Base-by-base conservation (phyloP, 1,140 invertebrate species). In the Caerostris darwini region DNA sequence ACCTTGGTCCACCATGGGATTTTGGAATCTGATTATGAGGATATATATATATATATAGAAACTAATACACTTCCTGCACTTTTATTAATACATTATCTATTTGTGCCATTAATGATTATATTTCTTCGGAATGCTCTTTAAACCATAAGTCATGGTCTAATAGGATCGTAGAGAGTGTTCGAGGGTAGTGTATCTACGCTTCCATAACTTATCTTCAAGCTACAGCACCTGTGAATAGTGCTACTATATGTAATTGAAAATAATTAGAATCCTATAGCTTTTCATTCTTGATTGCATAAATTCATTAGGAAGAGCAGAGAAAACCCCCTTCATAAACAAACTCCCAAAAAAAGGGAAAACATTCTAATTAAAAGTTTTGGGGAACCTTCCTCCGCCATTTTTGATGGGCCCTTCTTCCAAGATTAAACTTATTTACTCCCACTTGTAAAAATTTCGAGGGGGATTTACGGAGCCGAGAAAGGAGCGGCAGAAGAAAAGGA, bases 361-460 rank as follows among this genome's bases (percentile, higher is more conserved):
- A 56, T 58, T 83, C 82, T 83, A 83, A 83, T 83, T 83, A 83
- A 56, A 83, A 83, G 54, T 83, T 83, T 58, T 19, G 53, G 14
- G n/a, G 7, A 56, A 83, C 82, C 56, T 7, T 7, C 50, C 14
- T 83, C 57, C 17, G 12, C 54, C 17, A 17, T n/a, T 83, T 83
- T 83, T 56, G 53, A 12, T n/a, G 53, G 71, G 71, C 10, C 17
- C 5, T 19, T 58, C 17, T 56, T n/a, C 82, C 53, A 56, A 83
- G 82, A 83, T 83, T 83, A 83, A 83, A 83, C 82, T 83, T 83
- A 83, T 56, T 83, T 83, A 83, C 82, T 57, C 82, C 57, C 56
- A 57, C 56, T 83, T 83, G 82, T 83, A 83, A 83, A 83, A 56
- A 57, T 83, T 83, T 83, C 82, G 53, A 58, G 57, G 53, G n/a